These are phyloP conservation scores for Champsocephalus gunnari DNA, from an alignment of 2,797 vertebrate species.

Conservation along the genomic window DNA sequence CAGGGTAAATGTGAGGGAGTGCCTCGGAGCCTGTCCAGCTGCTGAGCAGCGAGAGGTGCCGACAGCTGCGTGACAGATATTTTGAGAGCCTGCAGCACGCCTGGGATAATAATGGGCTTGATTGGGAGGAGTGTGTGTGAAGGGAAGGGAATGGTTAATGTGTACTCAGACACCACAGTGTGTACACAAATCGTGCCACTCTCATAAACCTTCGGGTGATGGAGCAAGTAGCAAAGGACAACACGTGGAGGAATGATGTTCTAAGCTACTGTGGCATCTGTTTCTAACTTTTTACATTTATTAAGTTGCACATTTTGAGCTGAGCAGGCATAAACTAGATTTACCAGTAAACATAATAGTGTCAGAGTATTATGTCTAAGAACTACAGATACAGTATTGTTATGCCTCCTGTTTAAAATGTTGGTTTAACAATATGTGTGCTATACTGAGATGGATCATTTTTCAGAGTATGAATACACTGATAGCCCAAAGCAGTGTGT, in stretches of 20 bases:
- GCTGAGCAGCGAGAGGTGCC: conserved; percentile 76
- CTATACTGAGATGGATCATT: not conserved
- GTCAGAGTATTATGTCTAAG: not conserved
- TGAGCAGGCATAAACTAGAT: not conserved
- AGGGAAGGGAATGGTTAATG: conserved; percentile 56
- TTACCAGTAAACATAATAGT: not conserved
- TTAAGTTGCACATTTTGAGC: not conserved
- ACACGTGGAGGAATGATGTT: conserved; percentile 19
- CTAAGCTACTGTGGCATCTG: conserved; percentile 13
- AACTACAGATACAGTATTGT: too few relatives aligned
- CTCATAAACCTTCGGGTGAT: conserved; percentile 55
- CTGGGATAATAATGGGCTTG: conserved; percentile 78
- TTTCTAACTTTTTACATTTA: not conserved
- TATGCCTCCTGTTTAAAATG: too few relatives aligned
- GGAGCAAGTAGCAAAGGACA: conserved; percentile 43
- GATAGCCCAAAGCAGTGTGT: conserved; percentile 12
- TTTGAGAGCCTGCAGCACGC: conserved; percentile 71
- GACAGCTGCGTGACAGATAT: conserved; percentile 82
- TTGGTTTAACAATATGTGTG: too few relatives aligned
- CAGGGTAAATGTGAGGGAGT: conserved; percentile 46
- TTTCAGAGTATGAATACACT: not conserved
- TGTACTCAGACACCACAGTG: conserved; percentile 64
- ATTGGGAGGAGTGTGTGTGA: conserved; percentile 69
- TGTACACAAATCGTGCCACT: conserved; percentile 61
- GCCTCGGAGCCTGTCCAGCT: conserved; percentile 72